Percentiles rank a stretch among this genome's conserved stretches.
Conservation (phyloP, 2,888 invertebrate genomes). For the Endotricha flammealis region DNA sequence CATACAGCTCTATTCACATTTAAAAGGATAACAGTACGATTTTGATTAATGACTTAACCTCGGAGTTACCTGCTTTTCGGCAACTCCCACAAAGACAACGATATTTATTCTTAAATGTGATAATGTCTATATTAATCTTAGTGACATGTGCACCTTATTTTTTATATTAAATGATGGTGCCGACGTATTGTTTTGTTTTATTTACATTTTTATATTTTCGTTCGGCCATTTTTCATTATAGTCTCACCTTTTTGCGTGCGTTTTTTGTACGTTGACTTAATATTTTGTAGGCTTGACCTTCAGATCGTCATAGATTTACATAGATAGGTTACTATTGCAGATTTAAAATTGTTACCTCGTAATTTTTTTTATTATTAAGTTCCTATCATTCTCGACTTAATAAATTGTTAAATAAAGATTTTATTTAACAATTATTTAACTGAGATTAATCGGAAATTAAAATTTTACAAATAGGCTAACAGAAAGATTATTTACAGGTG, state of each 20-base stretch:
- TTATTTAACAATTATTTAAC: too few species aligned
- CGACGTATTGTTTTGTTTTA: constrained; percentile 51
- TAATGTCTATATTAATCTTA: constrained; percentile 70
- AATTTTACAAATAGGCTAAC: too few species aligned
- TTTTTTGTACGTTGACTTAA: background rate
- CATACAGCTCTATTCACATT: constrained; percentile 62
- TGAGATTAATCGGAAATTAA: too few species aligned
- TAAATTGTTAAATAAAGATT: too few species aligned
- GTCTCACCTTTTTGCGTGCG: background rate
- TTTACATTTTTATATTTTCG: constrained; percentile 54
- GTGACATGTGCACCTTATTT: constrained; percentile 46
- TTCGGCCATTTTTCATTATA: constrained; percentile 16
- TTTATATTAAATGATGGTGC: constrained; percentile 27
- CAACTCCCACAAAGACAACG: constrained; percentile 55
- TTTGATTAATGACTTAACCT: constrained; percentile 64
- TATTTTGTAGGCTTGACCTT: too few species aligned
- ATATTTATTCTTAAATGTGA: constrained; percentile 59
- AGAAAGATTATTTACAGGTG: too few species aligned
- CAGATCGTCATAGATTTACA: too few species aligned
- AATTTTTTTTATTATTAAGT: too few species aligned
- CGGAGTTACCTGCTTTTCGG: constrained; percentile 60
- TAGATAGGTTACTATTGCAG: too few species aligned
- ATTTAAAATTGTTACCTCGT: too few species aligned
- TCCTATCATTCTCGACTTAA: too few species aligned
- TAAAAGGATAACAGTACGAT: constrained; percentile 49